These are phyloP conservation scores for Argyra leucocephala DNA, from an alignment of 2,888 invertebrate genomes.

Conservation along the genomic window DNA sequence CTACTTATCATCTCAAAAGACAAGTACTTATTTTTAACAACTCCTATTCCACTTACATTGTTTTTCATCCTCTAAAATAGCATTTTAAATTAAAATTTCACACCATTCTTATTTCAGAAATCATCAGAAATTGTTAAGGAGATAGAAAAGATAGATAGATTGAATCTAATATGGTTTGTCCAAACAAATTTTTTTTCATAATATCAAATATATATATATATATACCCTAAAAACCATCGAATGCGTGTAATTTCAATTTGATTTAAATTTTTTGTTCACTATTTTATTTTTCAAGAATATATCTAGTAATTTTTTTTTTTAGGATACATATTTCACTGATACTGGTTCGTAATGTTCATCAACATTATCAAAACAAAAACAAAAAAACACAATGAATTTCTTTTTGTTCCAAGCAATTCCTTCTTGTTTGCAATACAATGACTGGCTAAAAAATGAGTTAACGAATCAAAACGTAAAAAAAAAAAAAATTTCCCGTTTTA, in stretches of 20 bases:
- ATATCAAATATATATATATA: background rate
- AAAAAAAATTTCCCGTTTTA: background rate
- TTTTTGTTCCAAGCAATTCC: background rate
- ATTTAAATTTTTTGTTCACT: background rate
- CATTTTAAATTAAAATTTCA: background rate
- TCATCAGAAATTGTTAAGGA: background rate
- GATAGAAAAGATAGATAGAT: background rate
- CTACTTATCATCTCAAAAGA: too few species aligned
- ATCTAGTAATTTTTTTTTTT: too few species aligned
- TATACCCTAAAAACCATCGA: background rate
- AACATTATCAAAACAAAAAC: too few species aligned
- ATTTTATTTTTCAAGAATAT: too few species aligned
- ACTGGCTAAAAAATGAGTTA: slow-evolving; percentile 7
- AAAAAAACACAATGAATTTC: too few species aligned
- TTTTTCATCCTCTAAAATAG: background rate
- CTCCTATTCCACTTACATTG: background rate
- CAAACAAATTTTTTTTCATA: background rate
- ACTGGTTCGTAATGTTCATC: background rate
- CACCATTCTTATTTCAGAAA: background rate
- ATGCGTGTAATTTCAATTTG: background rate
- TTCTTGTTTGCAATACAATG: slow-evolving; percentile 8
- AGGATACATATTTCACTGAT: background rate
- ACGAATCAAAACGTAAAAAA: background rate
- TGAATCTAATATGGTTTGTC: background rate
- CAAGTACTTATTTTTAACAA: too few species aligned